Evolutionary conservation across 2,888 invertebrate species (phyloP).

Genomic region (Bembecia ichneumoniformis): DNA sequence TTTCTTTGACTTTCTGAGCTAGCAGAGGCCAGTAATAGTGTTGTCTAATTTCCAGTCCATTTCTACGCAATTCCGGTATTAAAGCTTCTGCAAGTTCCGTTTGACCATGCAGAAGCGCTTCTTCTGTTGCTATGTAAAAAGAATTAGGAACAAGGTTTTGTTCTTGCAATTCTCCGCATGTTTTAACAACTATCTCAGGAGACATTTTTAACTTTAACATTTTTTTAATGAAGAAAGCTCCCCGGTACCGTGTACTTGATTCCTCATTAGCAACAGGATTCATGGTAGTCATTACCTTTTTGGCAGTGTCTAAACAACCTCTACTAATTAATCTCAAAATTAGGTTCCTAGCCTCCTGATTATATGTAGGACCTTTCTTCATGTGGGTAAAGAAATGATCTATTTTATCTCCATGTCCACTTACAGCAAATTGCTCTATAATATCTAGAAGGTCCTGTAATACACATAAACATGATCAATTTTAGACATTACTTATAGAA

Average conservation of each 20-base stretch:
- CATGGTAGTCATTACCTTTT: slow-evolving; percentile 65
- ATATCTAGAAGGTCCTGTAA: slow-evolving; percentile 79
- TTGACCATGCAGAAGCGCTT: slow-evolving; percentile 69
- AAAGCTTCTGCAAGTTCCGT: slow-evolving; percentile 74
- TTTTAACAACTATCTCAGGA: slow-evolving; percentile 73
- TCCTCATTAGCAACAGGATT: slow-evolving; percentile 32
- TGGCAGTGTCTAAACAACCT: slow-evolving; percentile 76
- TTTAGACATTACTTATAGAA: no score
- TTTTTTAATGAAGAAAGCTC: slow-evolving; percentile 82
- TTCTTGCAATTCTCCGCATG: slow-evolving; percentile 74
- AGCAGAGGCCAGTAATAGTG: slow-evolving; percentile 92
- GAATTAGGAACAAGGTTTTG: slow-evolving; percentile 74
- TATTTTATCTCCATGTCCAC: slow-evolving; percentile 76
- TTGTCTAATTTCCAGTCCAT: slow-evolving; percentile 76
- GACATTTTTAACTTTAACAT: slow-evolving; percentile 77
- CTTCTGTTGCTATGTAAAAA: slow-evolving; percentile 76
- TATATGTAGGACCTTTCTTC: slow-evolving; percentile 77
- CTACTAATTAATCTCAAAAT: slow-evolving; percentile 81
- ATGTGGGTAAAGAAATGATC: slow-evolving; percentile 75
- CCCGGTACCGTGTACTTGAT: slow-evolving; percentile 53
- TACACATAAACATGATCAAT: neutral
- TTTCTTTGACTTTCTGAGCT: slow-evolving; percentile 70
- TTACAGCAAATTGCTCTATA: slow-evolving; percentile 76
- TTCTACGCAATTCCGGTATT: slow-evolving; percentile 74
- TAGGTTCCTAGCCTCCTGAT: slow-evolving; percentile 82